These are phyloP conservation scores for Macaria notata DNA, from an alignment of 2,888 invertebrate genomes.

Conservation along the genomic window DNA sequence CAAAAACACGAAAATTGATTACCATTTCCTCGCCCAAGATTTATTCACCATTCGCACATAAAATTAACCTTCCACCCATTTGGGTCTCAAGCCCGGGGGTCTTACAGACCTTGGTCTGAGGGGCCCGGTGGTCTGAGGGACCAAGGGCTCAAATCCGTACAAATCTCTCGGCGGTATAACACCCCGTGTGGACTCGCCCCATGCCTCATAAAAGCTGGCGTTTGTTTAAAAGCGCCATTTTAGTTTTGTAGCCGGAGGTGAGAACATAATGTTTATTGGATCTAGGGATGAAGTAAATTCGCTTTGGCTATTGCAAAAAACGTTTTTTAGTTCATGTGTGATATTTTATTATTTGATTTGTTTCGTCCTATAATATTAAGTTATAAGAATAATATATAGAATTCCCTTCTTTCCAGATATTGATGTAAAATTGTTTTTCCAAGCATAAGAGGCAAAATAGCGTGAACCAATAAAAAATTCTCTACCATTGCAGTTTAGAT, in stretches of 20 bases:
- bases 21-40: constrained; percentile 2
- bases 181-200: constrained; percentile 10
- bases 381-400: too few species aligned
- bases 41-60: constrained; percentile 22
- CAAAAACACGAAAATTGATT: constrained; percentile 9
- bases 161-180: constrained; percentile 31
- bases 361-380: too few species aligned
- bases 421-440: too few species aligned
- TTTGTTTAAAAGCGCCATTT: constrained; percentile 35
- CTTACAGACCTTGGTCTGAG: neutral
- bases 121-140: neutral
- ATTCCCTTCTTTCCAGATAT: too few species aligned
- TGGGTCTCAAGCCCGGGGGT: neutral
- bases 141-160: constrained; percentile 10
- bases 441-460: too few species aligned
- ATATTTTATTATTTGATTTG: too few species aligned
- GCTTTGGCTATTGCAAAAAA: too few species aligned
- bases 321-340: too few species aligned
- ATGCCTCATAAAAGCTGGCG: constrained; percentile 32
- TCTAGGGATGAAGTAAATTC: neutral
- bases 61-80: constrained; percentile 10
- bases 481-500: too few species aligned
- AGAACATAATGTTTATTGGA: constrained; percentile 25
- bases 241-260: constrained; percentile 33
- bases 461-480: too few species aligned